Evolutionary conservation across 2,113 vertebrate genomes (phyloP).

Genomic region (Sinocyclocheilus rhinocerous): DNA sequence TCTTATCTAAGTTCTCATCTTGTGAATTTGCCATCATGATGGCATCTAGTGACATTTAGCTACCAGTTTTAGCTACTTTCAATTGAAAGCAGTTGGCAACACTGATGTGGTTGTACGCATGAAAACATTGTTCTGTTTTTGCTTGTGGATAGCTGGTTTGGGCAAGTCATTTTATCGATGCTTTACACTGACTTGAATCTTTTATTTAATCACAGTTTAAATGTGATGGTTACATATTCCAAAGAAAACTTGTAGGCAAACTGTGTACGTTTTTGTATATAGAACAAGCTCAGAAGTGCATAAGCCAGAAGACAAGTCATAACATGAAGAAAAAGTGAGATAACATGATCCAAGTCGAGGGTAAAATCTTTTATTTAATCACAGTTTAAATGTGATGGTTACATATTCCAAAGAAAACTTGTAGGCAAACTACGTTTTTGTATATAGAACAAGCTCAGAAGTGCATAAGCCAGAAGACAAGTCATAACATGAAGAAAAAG

Average conservation of each 20-base stretch:
- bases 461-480: not conserved
- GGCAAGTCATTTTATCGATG: not conserved
- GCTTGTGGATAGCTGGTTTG: not conserved
- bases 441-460: not conserved
- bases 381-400: not conserved
- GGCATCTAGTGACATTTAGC: too few species aligned
- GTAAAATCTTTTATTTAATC: not conserved
- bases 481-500: not conserved
- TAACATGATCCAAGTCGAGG: not conserved
- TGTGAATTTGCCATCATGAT: too few species aligned
- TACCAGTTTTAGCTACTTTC: too few species aligned
- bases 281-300: not conserved
- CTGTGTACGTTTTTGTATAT: not conserved
- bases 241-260: not conserved
- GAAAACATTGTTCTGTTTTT: not conserved
- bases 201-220: not conserved
- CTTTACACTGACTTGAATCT: not conserved
- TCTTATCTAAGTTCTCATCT: too few species aligned
- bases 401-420: not conserved
- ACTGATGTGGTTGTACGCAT: too few species aligned
- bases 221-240: not conserved
- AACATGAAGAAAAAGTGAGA: not conserved
- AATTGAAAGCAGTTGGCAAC: too few species aligned
- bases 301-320: not conserved
- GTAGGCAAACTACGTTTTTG: not conserved